Evolutionary conservation across 1,140 invertebrate genomes (phyloP), one percentile per base, ranked within the genome.

Genomic region (Diorhabda sublineata): DNA sequence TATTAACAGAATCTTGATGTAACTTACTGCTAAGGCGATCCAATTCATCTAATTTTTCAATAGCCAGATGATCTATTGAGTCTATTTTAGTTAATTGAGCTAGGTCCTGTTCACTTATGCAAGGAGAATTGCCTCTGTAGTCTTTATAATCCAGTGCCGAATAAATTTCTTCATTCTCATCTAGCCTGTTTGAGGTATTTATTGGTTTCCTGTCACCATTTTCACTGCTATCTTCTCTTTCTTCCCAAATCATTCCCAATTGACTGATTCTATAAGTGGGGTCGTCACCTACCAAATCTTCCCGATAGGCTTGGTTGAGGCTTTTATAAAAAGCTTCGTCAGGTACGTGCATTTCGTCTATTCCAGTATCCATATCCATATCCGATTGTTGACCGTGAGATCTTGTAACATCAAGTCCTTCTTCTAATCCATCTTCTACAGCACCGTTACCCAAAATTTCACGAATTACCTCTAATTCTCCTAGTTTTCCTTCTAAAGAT

Each of bases 311-410:
- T 78, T 92, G 91, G 81, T 95, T 95, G 26, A 96, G 84, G 78
- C 91, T 94, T 72, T 91, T 87, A 80, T 96, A 95, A 82, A 95
- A 96, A 7, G 91, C 91, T 82, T 96, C 93, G 78, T 93, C 91
- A 3, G 92, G 91, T 56, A 85, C 83, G 71, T 83, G 82, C 59
- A 80, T 79, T 75, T 86, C 83, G 61, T 86, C 85, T 9, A 86
- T 83, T 69, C 80, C 82, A 56, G 84, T 74, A 9, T 81, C 78
- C 43, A 80, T 41, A 47, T 86, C 82, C 8, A 86, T 82, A 7
- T 84, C 80, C 0, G 81, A 77, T 5, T 81, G 77, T 45, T 83
- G 80, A 44, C 73, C 69, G 44, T 75, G 74, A 2, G 76, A 66
- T 64, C 74, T 71, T 3, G 76, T 77, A 3, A 81, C 84, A 77